Evolutionary conservation across 2,797 vertebrate genomes (phyloP).

Genomic region (Oreochromis mossambicus): DNA sequence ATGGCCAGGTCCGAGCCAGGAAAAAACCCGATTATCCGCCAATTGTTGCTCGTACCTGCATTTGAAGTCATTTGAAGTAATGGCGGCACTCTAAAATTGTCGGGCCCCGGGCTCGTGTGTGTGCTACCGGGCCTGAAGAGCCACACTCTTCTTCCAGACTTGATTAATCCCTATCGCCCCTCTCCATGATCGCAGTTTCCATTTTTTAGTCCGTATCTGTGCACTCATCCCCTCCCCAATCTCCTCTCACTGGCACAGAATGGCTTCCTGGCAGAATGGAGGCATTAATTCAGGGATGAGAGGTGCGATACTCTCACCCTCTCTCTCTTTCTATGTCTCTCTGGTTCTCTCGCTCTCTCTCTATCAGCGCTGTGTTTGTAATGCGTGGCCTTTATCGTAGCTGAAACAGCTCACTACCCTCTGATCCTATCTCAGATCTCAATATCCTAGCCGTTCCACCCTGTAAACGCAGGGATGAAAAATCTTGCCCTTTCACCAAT

Average conservation of each 20-base stretch:
- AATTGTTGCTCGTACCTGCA: slow-evolving; percentile 2
- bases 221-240: slow-evolving; percentile 73
- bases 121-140: slow-evolving; percentile 29
- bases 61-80: slow-evolving; percentile 27
- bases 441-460: slow-evolving; percentile 77
- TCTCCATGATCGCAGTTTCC: slow-evolving; percentile 62
- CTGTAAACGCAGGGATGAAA: slow-evolving; percentile 78
- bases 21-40: not conserved
- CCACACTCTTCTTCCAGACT: slow-evolving; percentile 55
- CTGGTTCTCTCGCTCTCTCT: slow-evolving; percentile 32
- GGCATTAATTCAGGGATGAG: slow-evolving; percentile 79
- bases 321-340: slow-evolving; percentile 21
- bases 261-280: slow-evolving; percentile 73
- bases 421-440: slow-evolving; percentile 80
- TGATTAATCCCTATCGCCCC: slow-evolving; percentile 72
- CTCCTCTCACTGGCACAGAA: slow-evolving; percentile 74
- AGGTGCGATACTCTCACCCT: slow-evolving; percentile 65
- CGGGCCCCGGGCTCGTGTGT: slow-evolving; percentile 19
- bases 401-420: slow-evolving; percentile 77
- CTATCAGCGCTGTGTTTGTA: slow-evolving; percentile 66
- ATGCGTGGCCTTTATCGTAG: slow-evolving; percentile 75
- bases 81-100: slow-evolving; percentile 1
- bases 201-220: slow-evolving; percentile 75
- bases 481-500: slow-evolving; percentile 75
- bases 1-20: not conserved